Evolutionary conservation across 2,888 invertebrate genomes (phyloP), one percentile per base, ranked within the genome.

Genomic region (Troides helena): DNA sequence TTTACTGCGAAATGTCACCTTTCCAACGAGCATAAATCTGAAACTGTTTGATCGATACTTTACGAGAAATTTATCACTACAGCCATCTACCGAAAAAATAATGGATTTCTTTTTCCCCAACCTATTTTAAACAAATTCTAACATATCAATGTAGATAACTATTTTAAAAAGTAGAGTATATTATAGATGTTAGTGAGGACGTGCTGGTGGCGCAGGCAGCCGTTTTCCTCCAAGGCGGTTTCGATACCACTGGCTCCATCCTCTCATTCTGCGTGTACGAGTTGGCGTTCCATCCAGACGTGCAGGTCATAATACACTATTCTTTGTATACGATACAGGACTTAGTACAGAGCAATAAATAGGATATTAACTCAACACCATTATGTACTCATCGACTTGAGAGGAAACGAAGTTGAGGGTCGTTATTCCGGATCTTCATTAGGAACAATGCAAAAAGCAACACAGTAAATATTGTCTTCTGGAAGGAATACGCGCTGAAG

Each of bases 151-250:
- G 39, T 10, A 39, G 10, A 10, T 39, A 1, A 39, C 0, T 39
- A 39, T 39, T 8, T 39, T 39, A 10, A 39, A 39, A 39, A 39
- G 39, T 1, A 39, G 39, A 57, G 57, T 12, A n/a, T 2, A 46
- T 58, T 30, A 8, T 12, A 53, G 14, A 56, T 69, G n/a, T 23
- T 12, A 58, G 43, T 25, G 53, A 58, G 17, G 56, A n/a, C 17
- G n/a, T 23, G n/a, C 25, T 90, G 10, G 62, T 88, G 1, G 81
- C 90, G 0, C 89, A 90, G 70, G 88, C 87, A 0, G 80, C 82
- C 10, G 72, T 86, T 8, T 85, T 90, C 68, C 74, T 90, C 1
- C 84, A 84, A 71, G 90, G 79, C 0, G 90, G 89, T 0, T 89
- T 86, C 62, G 89, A 90, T 30, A 87, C 89, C 0, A 77, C 85